A percentile compares a stretch with the other conserved stretches of the same genome.
Conservation (phyloP, 2,888 invertebrate species). For the Apomyelois bistriatella region DNA sequence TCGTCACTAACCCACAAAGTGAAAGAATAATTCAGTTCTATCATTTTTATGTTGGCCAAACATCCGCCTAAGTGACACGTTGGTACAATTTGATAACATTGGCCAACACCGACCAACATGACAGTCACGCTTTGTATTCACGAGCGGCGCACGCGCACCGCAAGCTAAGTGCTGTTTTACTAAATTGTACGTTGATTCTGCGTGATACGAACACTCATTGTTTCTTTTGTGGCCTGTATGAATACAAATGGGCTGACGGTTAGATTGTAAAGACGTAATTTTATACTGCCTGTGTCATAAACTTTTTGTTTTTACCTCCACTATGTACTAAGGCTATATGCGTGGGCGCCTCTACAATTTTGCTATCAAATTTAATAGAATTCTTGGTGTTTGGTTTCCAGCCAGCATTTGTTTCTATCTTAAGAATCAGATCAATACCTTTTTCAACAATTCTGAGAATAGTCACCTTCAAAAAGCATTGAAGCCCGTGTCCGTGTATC, state of each 20-base stretch:
- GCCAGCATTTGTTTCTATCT: too few species aligned
- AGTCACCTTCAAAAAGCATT: too few species aligned
- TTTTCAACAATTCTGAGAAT: too few species aligned
- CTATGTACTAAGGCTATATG: neutral
- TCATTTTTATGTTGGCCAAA: too few species aligned
- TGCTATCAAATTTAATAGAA: neutral
- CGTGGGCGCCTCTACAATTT: neutral
- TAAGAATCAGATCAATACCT: too few species aligned
- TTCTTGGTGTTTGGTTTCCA: too few species aligned
- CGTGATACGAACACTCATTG: conserved; percentile 38
- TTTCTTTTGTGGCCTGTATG: conserved; percentile 11
- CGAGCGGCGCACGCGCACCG: conserved; percentile 63
- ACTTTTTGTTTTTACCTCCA: conserved; percentile 2
- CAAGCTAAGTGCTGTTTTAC: conserved; percentile 55
- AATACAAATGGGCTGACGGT: conserved; percentile 11
- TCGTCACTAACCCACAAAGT: too few species aligned
- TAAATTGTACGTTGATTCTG: conserved; percentile 52
- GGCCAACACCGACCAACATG: conserved; percentile 25
- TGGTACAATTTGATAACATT: conserved; percentile 15
- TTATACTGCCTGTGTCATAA: conserved; percentile 1
- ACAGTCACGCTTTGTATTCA: conserved; percentile 57
- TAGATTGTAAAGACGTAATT: conserved; percentile 9
- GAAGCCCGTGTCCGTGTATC: too few species aligned
- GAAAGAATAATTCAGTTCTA: too few species aligned
- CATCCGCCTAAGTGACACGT: neutral